phyloP scores from a whole-genome alignment of 2,113 vertebrate species.

The Empidonax traillii region DNA sequence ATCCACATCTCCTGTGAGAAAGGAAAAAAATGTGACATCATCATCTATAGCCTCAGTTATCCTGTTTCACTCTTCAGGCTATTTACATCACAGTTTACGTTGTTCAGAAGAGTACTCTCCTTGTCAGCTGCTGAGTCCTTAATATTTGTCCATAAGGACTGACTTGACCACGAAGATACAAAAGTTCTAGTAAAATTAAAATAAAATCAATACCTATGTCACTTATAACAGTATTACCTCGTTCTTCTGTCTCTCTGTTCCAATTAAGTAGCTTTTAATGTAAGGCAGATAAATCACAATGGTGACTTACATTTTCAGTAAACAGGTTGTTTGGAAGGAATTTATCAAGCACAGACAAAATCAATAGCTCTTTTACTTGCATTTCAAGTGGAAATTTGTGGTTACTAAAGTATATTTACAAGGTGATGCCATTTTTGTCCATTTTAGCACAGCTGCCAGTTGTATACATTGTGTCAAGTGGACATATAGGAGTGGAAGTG shows the following conservation, averaged over 20 bases:
- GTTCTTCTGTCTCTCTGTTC: neutral
- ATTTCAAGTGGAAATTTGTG: neutral
- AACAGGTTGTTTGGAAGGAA: slow-evolving; percentile 1
- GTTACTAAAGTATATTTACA: neutral
- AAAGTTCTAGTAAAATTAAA: neutral
- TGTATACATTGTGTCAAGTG: neutral
- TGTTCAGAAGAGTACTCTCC: neutral
- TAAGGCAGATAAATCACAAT: slow-evolving; percentile 6
- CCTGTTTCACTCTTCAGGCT: neutral
- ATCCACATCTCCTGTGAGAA: neutral
- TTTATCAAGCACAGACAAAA: slow-evolving; percentile 20
- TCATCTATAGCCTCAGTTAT: neutral
- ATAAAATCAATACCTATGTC: neutral
- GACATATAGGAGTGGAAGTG: neutral
- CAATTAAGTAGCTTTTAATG: slow-evolving; percentile 30
- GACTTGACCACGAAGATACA: neutral
- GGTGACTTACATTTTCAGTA: slow-evolving; percentile 10
- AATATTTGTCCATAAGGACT: neutral
- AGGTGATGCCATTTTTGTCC: neutral
- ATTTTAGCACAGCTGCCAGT: neutral
- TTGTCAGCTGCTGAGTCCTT: neutral
- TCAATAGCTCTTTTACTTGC: slow-evolving; percentile 31
- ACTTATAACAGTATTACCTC: neutral
- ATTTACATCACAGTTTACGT: neutral
- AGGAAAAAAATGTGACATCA: neutral